Percentiles rank a stretch among this genome's conserved stretches.
phyloP scores from a whole-genome alignment of 2,797 vertebrate genomes.

The Liasis olivaceus region DNA sequence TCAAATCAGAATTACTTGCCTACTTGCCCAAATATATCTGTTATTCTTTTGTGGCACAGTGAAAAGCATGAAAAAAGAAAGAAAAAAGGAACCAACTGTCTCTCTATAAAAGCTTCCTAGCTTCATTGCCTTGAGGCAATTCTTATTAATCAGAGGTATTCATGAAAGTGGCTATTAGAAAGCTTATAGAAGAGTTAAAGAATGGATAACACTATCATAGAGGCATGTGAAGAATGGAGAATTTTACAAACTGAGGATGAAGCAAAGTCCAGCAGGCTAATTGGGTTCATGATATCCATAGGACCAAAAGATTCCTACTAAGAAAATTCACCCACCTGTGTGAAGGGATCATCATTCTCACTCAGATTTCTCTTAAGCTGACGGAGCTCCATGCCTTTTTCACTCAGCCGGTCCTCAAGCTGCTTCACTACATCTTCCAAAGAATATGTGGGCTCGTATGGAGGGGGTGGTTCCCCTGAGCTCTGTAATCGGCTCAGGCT shows the following conservation, averaged over 20 bases:
- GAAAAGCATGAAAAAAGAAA: not conserved
- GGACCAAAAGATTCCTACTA: not conserved
- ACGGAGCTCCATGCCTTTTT: constrained; percentile 88
- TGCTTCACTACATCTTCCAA: constrained; percentile 89
- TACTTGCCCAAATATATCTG: not conserved
- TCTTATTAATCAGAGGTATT: not conserved
- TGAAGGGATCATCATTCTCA: constrained; percentile 88
- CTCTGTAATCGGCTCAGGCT: constrained; percentile 86
- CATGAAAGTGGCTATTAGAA: not conserved
- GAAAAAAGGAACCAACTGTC: not conserved
- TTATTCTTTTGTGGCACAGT: not conserved
- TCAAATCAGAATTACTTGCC: not conserved
- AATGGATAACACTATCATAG: not conserved
- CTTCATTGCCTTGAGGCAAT: not conserved
- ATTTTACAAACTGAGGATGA: not conserved
- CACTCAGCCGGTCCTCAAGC: constrained; percentile 87
- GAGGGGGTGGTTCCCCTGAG: constrained; percentile 83
- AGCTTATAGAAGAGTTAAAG: not conserved
- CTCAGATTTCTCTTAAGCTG: constrained; percentile 91
- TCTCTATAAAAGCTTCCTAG: not conserved
- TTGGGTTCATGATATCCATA: not conserved
- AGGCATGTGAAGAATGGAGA: not conserved
- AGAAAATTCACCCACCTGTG: constrained; percentile 78
- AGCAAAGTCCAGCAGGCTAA: not conserved
- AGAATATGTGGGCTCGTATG: constrained; percentile 90